These are phyloP conservation scores for Phocides pigmalion DNA, from an alignment of 1,140 invertebrate species.

Conservation along the genomic window DNA sequence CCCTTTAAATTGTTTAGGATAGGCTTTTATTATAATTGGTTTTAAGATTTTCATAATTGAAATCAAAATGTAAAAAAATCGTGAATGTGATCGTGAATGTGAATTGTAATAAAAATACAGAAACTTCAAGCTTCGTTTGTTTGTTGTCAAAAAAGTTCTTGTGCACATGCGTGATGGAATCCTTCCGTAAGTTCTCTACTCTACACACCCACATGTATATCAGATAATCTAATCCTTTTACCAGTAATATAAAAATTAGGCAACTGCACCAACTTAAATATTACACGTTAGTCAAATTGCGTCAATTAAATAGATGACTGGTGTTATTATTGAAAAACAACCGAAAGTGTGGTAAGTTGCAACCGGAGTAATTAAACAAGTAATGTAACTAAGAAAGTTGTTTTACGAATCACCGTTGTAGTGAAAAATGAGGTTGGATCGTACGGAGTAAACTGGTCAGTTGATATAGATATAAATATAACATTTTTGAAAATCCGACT, in stretches of 20 bases:
- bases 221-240: neutral
- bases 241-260: neutral
- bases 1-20: too few relatives aligned
- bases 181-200: too few relatives aligned
- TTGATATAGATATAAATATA: neutral
- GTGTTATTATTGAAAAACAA: neutral
- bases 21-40: too few relatives aligned
- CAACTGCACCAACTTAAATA: neutral
- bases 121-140: too few relatives aligned
- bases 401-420: conserved; percentile 20
- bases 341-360: conserved; percentile 6
- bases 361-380: conserved; percentile 30
- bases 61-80: too few relatives aligned
- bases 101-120: too few relatives aligned
- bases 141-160: too few relatives aligned
- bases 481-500: too few relatives aligned
- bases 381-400: conserved; percentile 23
- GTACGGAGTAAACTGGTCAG: conserved; percentile 9
- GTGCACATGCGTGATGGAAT: too few relatives aligned
- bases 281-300: conserved; percentile 17
- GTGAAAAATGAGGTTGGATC: conserved; percentile 21
- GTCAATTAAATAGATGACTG: conserved; percentile 23
- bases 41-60: too few relatives aligned
- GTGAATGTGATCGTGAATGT: too few relatives aligned
- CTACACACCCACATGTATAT: too few relatives aligned